Evolutionary conservation across 2,113 vertebrate species (phyloP).

Genomic region (Sinocyclocheilus anophthalmus): DNA sequence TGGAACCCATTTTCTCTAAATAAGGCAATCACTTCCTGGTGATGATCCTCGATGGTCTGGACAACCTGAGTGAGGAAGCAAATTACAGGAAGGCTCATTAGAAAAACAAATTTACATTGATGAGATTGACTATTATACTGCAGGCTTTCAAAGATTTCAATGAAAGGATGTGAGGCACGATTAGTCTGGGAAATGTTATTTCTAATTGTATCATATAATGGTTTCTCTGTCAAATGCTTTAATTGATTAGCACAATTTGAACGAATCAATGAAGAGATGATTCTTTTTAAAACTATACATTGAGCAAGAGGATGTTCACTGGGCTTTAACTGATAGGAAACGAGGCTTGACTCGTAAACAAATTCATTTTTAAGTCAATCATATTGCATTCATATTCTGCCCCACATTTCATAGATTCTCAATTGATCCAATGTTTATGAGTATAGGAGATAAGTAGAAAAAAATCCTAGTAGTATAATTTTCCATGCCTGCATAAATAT

Average conservation of each 20-base stretch:
- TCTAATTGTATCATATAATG: not conserved
- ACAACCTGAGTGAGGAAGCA: constrained; percentile 78
- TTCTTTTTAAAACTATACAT: constrained; percentile 3
- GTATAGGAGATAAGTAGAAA: not conserved
- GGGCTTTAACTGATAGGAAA: not conserved
- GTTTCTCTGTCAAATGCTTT: not conserved
- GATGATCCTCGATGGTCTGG: constrained; percentile 95
- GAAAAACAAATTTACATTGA: constrained; percentile 5
- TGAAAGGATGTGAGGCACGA: not conserved
- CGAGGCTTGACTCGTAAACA: not conserved
- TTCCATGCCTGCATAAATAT: not conserved
- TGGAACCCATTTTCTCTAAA: constrained; percentile 93
- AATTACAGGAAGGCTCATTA: not conserved
- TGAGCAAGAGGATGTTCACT: not conserved
- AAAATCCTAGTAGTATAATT: not conserved
- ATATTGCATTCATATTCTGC: not conserved
- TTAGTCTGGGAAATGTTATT: not conserved
- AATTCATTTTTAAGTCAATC: not conserved
- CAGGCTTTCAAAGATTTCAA: not conserved
- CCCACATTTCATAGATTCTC: not conserved
- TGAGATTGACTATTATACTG: not conserved
- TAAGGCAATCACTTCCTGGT: constrained; percentile 95
- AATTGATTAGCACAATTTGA: not conserved
- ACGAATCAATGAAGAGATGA: not conserved
- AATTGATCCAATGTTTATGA: not conserved